A percentile compares a stretch with the other conserved stretches of the same genome.
Conservation (phyloP, 2,797 vertebrate genomes). For the Lacerta viridis region DNA sequence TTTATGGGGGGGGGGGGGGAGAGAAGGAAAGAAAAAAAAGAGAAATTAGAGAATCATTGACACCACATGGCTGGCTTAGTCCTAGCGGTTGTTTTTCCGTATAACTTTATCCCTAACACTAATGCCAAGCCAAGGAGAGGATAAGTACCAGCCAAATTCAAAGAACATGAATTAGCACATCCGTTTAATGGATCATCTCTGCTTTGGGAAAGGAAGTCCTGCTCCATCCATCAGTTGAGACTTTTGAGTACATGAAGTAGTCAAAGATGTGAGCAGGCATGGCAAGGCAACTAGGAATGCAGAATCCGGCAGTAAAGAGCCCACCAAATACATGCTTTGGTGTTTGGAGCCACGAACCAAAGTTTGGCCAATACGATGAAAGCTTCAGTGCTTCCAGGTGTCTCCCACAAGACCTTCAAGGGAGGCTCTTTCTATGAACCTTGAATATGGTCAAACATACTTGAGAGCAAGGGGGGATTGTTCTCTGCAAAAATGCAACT, state of each 20-base stretch:
- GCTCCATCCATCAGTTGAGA: not conserved
- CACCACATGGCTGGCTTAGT: not conserved
- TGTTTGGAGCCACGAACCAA: not conserved
- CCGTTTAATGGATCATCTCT: not conserved
- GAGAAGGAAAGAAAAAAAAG: constrained; percentile 19
- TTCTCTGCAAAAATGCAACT: not conserved
- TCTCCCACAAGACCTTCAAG: not conserved
- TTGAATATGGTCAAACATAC: not conserved
- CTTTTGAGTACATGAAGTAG: not conserved
- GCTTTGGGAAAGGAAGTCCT: not conserved
- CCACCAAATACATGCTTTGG: not conserved
- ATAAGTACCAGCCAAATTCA: not conserved
- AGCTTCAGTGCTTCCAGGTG: not conserved
- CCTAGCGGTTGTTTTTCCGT: no score
- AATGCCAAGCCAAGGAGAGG: not conserved
- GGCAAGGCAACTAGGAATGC: not conserved
- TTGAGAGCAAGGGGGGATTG: not conserved
- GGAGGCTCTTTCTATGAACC: not conserved
- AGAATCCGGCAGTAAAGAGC: not conserved
- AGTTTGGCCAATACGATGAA: not conserved
- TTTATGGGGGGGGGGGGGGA: no score
- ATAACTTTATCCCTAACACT: not conserved
- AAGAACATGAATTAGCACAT: not conserved
- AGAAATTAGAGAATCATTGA: not conserved
- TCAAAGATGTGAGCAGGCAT: not conserved